Conservation (phyloP, 2,888 invertebrate species). For the Chloroclysta siterata region DNA sequence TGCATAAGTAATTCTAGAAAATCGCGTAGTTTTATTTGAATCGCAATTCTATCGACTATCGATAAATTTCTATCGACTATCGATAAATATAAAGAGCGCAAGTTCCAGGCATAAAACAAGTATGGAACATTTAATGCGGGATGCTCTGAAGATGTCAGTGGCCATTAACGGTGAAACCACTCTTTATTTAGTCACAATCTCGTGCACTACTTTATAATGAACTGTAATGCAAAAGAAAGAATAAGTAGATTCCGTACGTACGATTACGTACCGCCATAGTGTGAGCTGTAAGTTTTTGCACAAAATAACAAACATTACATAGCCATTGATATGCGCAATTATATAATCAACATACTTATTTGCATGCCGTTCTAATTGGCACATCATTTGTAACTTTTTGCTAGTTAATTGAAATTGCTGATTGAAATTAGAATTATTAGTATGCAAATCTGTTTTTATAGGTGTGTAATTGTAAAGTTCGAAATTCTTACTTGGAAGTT, state of each 20-base stretch:
- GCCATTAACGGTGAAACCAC: constrained; percentile 72
- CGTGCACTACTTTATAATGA: constrained; percentile 58
- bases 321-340: constrained; percentile 59
- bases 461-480: constrained; percentile 55
- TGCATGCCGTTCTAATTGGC: constrained; percentile 60
- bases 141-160: constrained; percentile 68
- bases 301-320: constrained; percentile 55
- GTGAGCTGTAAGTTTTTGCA: constrained; percentile 48
- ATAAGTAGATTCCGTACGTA: constrained; percentile 46
- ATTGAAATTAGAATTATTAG: constrained; percentile 62
- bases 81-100: constrained; percentile 48
- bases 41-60: constrained; percentile 48
- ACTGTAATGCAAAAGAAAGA: constrained; percentile 53
- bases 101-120: constrained; percentile 52
- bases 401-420: constrained; percentile 57
- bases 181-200: constrained; percentile 71
- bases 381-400: constrained; percentile 58
- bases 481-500: constrained; percentile 55
- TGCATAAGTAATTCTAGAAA: not conserved
- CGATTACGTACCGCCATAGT: constrained; percentile 46
- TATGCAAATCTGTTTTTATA: constrained; percentile 57
- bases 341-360: constrained; percentile 59
- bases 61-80: constrained; percentile 54
- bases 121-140: constrained; percentile 59
- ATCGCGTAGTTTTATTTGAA: not conserved